Percentiles rank a stretch among this genome's conserved stretches.
These are phyloP conservation scores for Charina bottae DNA, from an alignment of 2,113 vertebrate genomes.

Conservation along the genomic window DNA sequence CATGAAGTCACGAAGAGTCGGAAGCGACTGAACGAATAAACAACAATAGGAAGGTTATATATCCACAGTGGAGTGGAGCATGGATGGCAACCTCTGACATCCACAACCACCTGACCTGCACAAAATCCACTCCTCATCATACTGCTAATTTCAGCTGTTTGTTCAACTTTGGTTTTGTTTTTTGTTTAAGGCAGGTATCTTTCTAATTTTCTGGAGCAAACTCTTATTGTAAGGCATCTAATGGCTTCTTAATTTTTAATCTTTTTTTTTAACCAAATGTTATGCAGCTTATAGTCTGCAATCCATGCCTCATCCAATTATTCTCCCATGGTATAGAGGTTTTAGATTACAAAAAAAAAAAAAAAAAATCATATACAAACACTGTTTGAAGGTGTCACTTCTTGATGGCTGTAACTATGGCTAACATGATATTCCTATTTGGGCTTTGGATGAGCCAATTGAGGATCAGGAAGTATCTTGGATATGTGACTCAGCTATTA, in stretches of 20 bases:
- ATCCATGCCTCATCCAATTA: not conserved
- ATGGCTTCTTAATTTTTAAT: not conserved
- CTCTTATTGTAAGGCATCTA: not conserved
- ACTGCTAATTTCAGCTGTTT: not conserved
- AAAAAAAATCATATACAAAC: not conserved
- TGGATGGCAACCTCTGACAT: not conserved
- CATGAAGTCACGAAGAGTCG: too few species aligned
- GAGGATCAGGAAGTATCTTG: not conserved
- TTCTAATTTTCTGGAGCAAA: not conserved
- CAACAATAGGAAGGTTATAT: too few species aligned
- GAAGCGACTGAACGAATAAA: too few species aligned
- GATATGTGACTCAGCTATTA: not conserved
- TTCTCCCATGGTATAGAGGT: not conserved
- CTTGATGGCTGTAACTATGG: not conserved
- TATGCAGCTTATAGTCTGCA: not conserved
- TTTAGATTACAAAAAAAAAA: not conserved
- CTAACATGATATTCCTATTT: not conserved
- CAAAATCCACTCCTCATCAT: not conserved
- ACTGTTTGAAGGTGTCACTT: not conserved
- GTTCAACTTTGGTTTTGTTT: not conserved
- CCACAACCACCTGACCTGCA: not conserved
- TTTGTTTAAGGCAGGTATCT: not conserved
- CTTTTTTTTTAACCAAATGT: not conserved
- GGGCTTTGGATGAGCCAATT: not conserved
- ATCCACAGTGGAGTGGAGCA: not conserved